Conservation (phyloP, 2,797 vertebrate species). For the Alcedo atthis region DNA sequence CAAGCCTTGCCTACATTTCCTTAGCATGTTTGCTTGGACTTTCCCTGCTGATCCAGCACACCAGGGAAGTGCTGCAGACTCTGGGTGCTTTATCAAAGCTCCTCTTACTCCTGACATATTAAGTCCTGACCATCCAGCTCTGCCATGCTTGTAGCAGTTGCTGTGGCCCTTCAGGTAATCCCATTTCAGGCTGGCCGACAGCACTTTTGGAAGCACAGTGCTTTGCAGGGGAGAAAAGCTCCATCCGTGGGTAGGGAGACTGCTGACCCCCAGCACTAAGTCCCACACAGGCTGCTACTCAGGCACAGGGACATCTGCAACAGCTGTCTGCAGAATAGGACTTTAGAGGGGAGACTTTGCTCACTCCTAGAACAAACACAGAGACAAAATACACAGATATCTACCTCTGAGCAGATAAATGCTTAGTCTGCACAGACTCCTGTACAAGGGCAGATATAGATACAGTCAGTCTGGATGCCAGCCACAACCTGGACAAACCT, state of each 20-base stretch:
- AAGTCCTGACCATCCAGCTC: neutral
- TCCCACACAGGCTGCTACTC: neutral
- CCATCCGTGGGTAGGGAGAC: neutral
- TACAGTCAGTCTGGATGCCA: neutral
- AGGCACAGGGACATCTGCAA: neutral
- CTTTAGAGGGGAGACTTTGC: neutral
- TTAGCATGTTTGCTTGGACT: neutral
- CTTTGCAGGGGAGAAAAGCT: neutral
- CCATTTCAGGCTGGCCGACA: accelerated
- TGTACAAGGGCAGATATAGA: neutral
- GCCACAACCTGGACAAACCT: neutral
- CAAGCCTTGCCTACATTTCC: neutral
- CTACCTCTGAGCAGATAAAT: neutral
- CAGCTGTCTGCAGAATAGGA: neutral
- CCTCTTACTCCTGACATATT: neutral
- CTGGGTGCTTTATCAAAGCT: neutral
- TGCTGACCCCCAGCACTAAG: accelerated
- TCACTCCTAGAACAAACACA: neutral
- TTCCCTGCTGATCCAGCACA: neutral
- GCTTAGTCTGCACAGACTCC: neutral
- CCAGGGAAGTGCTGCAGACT: neutral
- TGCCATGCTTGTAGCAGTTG: neutral
- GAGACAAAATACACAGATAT: neutral
- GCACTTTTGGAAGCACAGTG: neutral
- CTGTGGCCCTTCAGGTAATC: neutral